Evolutionary conservation across 1,140 invertebrate genomes (phyloP).

Genomic region (Antheraea mylitta): DNA sequence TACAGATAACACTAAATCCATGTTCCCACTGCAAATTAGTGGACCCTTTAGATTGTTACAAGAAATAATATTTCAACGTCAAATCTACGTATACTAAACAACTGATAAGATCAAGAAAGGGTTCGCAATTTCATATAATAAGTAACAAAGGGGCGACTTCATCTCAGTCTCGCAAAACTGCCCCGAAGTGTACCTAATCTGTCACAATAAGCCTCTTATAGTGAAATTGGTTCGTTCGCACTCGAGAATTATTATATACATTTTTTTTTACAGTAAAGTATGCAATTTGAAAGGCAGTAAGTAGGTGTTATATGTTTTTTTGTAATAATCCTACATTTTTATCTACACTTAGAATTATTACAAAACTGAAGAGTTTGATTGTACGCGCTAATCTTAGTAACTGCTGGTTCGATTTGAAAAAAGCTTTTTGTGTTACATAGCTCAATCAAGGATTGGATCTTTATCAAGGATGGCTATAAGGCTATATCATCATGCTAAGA

Average conservation of each 20-base stretch:
- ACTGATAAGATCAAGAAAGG: conserved; percentile 2
- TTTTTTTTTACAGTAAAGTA: background rate
- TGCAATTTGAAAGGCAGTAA: background rate
- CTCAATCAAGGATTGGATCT: too few species aligned
- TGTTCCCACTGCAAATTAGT: background rate
- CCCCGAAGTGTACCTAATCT: conserved; percentile 10
- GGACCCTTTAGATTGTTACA: background rate
- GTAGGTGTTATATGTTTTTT: too few species aligned
- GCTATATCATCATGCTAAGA: too few species aligned
- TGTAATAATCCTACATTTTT: too few species aligned
- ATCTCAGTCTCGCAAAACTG: conserved; percentile 5
- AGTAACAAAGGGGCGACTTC: conserved; percentile 9
- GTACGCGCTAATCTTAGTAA: too few species aligned
- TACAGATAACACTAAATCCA: background rate
- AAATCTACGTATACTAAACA: conserved; percentile 1
- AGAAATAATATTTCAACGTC: conserved; percentile 2
- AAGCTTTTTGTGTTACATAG: too few species aligned
- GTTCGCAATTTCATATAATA: conserved; percentile 3
- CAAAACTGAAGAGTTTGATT: too few species aligned
- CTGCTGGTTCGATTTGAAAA: too few species aligned
- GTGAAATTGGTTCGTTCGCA: conserved; percentile 8
- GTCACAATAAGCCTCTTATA: conserved; percentile 9
- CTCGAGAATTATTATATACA: background rate
- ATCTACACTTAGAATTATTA: too few species aligned
- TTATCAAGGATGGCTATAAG: too few species aligned